Conservation (phyloP, 2,888 invertebrate genomes). For the Adelognathus sp. region DNA sequence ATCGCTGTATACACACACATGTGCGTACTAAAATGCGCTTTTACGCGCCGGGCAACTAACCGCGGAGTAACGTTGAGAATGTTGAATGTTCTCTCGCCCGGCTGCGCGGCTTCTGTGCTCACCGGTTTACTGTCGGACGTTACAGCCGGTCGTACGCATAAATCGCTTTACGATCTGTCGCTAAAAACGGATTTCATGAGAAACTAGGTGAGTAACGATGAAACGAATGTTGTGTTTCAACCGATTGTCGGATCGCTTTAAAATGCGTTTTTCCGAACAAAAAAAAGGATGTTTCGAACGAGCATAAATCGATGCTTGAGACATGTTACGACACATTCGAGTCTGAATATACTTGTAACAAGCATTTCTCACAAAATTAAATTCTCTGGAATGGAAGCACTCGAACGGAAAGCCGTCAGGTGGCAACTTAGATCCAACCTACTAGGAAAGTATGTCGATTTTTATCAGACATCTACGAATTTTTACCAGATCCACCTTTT, state of each 20-base stretch:
- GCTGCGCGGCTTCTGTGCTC: constrained; percentile 70
- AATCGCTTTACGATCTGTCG: constrained; percentile 80
- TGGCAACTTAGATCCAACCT: too few relatives aligned
- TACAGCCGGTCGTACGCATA: constrained; percentile 78
- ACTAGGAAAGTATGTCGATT: too few relatives aligned
- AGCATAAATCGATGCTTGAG: too few relatives aligned
- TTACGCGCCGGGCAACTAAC: constrained; percentile 76
- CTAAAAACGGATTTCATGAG: constrained; percentile 79
- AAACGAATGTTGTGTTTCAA: constrained; percentile 47
- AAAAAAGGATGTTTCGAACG: too few relatives aligned
- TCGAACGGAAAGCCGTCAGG: too few relatives aligned
- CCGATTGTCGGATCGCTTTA: not conserved
- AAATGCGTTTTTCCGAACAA: too few relatives aligned
- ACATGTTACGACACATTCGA: too few relatives aligned
- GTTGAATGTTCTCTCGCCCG: constrained; percentile 49
- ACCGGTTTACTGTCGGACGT: constrained; percentile 78
- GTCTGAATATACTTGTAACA: too few relatives aligned
- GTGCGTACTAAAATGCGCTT: constrained; percentile 77
- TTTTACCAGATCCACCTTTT: too few relatives aligned
- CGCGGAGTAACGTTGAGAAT: constrained; percentile 63
- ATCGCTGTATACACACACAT: constrained; percentile 61
- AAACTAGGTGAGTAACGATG: constrained; percentile 69
- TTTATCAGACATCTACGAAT: too few relatives aligned
- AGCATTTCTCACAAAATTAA: too few relatives aligned
- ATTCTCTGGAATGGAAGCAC: too few relatives aligned